Evolutionary conservation across 2,797 vertebrate genomes (phyloP).

Genomic region (Typhlichthys eigenmanni): DNA sequence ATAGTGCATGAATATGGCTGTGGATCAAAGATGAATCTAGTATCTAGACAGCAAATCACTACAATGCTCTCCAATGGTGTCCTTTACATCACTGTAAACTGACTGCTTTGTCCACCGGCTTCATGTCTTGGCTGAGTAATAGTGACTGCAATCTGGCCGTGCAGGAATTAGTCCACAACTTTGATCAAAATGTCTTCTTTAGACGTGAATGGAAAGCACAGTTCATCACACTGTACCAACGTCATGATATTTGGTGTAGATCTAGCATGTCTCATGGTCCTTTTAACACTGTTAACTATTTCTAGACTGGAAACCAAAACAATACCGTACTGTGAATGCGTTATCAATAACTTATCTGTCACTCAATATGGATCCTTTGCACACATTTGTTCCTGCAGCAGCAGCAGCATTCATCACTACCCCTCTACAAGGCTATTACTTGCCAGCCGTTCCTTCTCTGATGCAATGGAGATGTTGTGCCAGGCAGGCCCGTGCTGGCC

Average conservation of each 20-base stretch:
- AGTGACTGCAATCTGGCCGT: conserved; percentile 22
- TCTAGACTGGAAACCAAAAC: too few species aligned
- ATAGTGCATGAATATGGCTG: conserved; percentile 23
- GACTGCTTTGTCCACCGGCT: conserved; percentile 23
- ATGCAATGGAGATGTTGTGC: conserved; percentile 50
- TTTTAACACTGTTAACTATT: too few species aligned
- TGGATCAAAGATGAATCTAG: conserved; percentile 20
- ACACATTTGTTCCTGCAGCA: conserved; percentile 24
- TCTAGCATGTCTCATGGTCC: too few species aligned
- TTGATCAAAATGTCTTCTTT: too few species aligned
- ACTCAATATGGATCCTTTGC: conserved; percentile 17
- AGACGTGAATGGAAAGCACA: not conserved
- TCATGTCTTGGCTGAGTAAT: conserved; percentile 35
- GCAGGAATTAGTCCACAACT: not conserved
- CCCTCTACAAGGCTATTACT: conserved; percentile 54
- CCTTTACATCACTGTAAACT: conserved; percentile 23
- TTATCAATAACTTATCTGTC: too few species aligned
- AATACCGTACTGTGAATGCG: too few species aligned
- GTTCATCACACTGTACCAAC: conserved; percentile 6
- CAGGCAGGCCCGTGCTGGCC: conserved; percentile 46
- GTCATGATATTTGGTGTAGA: conserved; percentile 12
- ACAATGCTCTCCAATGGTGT: conserved; percentile 21
- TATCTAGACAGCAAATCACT: conserved; percentile 22
- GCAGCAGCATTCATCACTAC: conserved; percentile 29
- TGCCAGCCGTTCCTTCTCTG: conserved; percentile 58